phyloP scores from a whole-genome alignment of 2,888 invertebrate genomes.

The Drosophila greeni region DNA sequence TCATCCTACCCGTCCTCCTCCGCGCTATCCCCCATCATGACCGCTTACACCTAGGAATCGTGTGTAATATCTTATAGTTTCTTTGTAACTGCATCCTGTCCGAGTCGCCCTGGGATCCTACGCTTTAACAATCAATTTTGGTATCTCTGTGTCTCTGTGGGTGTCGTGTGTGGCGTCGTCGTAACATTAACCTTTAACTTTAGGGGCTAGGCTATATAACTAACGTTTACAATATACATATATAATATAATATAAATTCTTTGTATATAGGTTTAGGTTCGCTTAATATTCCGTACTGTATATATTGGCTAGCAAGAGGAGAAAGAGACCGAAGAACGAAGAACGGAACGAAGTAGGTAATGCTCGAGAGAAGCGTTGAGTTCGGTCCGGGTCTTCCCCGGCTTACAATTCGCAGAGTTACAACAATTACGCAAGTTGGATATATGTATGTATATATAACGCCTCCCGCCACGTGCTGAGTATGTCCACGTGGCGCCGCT shows the following conservation, averaged over 20 bases:
- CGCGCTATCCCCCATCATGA: conserved; percentile 13
- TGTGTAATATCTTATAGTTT: conserved; percentile 22
- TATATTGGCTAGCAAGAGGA: conserved; percentile 57
- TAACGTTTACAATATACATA: conserved; percentile 24
- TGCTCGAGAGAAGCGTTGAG: conserved; percentile 67
- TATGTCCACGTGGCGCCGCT: conserved; percentile 25
- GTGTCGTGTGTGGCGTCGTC: conserved; percentile 3
- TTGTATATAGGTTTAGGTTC: conserved; percentile 39
- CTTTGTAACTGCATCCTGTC: conserved; percentile 42
- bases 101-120: conserved; percentile 5
- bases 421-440: conserved; percentile 25
- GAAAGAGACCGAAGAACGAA: conserved; percentile 23
- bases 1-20: conserved; percentile 23
- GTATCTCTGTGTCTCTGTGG: conserved; percentile 59
- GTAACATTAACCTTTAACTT: conserved; percentile 21
- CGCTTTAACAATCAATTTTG: conserved; percentile 61
- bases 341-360: conserved; percentile 37
- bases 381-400: conserved; percentile 24
- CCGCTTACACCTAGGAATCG: conserved; percentile 43
- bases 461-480: not conserved
- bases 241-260: conserved; percentile 22
- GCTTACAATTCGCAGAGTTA: conserved; percentile 34
- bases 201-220: conserved; percentile 9
- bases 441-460: not conserved
- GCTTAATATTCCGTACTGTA: conserved; percentile 29